Percentiles rank a stretch among this genome's conserved stretches.
These are phyloP conservation scores for Prorops nasuta DNA, from an alignment of 1,140 invertebrate species.

Conservation along the genomic window DNA sequence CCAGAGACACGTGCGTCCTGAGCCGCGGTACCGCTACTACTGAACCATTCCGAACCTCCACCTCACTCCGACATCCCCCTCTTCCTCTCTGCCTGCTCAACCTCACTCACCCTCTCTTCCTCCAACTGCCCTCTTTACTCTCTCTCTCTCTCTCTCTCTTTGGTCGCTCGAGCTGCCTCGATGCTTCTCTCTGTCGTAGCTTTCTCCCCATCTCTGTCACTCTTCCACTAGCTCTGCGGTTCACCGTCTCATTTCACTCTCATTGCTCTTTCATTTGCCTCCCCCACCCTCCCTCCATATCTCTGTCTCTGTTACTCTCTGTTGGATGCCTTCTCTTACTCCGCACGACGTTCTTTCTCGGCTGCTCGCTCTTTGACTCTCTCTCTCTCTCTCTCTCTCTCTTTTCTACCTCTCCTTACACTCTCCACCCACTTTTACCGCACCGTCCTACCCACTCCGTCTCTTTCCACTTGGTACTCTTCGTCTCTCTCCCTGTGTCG, in stretches of 20 bases:
- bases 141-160: conserved; percentile 6
- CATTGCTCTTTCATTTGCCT: too few species aligned
- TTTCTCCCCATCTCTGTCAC: too few species aligned
- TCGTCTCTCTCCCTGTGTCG: background rate
- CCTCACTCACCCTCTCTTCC: conserved; percentile 10
- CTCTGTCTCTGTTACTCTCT: too few species aligned
- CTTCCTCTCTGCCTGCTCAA: conserved; percentile 15
- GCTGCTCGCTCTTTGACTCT: too few species aligned
- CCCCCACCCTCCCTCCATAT: too few species aligned
- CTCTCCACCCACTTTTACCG: too few species aligned
- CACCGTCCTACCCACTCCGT: background rate
- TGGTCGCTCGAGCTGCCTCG: conserved; percentile 1
- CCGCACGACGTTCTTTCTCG: too few species aligned
- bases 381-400: conserved; percentile 7
- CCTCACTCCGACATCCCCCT: conserved; percentile 34
- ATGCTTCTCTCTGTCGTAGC: too few species aligned
- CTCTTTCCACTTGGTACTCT: background rate
- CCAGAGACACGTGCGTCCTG: conserved; percentile 26
- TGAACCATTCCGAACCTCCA: conserved; percentile 47
- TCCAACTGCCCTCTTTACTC: conserved; percentile 8
- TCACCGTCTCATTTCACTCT: too few species aligned
- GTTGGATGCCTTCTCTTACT: too few species aligned
- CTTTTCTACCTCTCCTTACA: conserved; percentile 1
- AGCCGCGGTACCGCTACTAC: conserved; percentile 48
- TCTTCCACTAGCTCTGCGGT: too few species aligned